Percentiles rank a stretch among this genome's conserved stretches.
Evolutionary conservation across 2,888 invertebrate species (phyloP).

Genomic region (Nyleta sp.): DNA sequence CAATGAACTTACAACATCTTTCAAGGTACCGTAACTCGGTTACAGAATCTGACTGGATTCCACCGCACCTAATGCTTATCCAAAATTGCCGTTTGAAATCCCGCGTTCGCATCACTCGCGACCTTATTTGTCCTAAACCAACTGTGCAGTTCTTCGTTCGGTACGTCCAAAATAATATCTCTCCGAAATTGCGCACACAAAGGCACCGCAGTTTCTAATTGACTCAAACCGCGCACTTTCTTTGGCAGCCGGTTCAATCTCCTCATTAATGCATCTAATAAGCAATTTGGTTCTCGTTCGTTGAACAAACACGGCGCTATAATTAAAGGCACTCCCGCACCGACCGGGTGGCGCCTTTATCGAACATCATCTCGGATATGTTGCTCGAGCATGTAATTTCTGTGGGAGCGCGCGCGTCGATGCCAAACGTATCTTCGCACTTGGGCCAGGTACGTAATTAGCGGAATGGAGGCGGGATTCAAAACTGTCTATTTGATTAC

Average conservation of each 20-base stretch:
- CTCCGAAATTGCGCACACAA: background rate
- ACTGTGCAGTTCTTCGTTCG: background rate
- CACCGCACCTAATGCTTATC: background rate
- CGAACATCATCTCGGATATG: slow-evolving; percentile 36
- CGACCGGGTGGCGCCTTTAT: slow-evolving; percentile 39
- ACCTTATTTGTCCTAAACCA: background rate
- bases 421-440: slow-evolving; percentile 43
- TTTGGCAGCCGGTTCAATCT: slow-evolving; percentile 28
- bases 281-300: slow-evolving; percentile 56
- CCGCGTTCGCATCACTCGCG: background rate
- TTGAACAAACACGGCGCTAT: slow-evolving; percentile 46
- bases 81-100: background rate
- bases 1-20: slow-evolving; percentile 1
- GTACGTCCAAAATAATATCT: background rate
- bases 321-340: slow-evolving; percentile 38
- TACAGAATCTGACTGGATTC: background rate
- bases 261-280: slow-evolving; percentile 51
- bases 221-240: slow-evolving; percentile 23
- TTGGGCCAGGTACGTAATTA: slow-evolving; percentile 41
- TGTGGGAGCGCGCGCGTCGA: slow-evolving; percentile 23
- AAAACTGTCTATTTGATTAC: slow-evolving; percentile 57
- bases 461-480: slow-evolving; percentile 22
- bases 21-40: background rate
- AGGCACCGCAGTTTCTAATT: slow-evolving; percentile 29
- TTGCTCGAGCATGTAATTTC: slow-evolving; percentile 34